Conservation (phyloP, 2,888 invertebrate species). For the Drosophila cognata region DNA sequence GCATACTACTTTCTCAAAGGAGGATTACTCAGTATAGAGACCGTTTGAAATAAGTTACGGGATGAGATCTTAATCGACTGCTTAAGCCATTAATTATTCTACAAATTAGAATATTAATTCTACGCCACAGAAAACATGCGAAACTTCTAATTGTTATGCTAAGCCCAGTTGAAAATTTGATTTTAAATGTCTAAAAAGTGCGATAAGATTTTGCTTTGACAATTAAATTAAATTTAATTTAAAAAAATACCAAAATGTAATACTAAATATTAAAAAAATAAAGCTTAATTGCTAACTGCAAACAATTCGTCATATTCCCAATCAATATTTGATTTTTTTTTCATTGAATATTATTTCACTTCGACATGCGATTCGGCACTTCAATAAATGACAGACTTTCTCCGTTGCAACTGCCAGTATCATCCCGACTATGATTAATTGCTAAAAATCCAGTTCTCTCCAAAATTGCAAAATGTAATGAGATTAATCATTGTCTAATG, state of each 20-base stretch:
- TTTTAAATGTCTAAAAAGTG: neutral
- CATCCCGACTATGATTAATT: conserved; percentile 8
- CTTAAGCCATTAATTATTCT: neutral
- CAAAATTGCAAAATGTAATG: conserved; percentile 15
- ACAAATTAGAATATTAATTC: neutral
- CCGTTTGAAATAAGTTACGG: neutral
- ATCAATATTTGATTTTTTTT: neutral
- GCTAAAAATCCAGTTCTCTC: neutral
- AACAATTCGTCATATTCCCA: no score
- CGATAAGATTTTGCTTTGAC: neutral
- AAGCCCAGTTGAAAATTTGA: neutral
- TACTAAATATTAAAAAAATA: neutral
- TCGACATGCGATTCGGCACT: conserved; percentile 1
- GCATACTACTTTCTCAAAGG: neutral
- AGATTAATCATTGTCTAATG: conserved; percentile 33
- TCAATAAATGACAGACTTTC: neutral
- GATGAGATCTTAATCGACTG: neutral
- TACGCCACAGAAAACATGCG: neutral
- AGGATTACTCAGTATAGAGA: neutral
- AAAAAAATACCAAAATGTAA: neutral
- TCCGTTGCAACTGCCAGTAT: neutral
- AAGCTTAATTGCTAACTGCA: neutral
- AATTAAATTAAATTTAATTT: neutral
- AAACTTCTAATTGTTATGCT: neutral
- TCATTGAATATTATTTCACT: neutral